A percentile compares a stretch with the other conserved stretches of the same genome.
These are phyloP conservation scores for Augochlorella aurata DNA, from an alignment of 2,888 invertebrate genomes.

Conservation along the genomic window DNA sequence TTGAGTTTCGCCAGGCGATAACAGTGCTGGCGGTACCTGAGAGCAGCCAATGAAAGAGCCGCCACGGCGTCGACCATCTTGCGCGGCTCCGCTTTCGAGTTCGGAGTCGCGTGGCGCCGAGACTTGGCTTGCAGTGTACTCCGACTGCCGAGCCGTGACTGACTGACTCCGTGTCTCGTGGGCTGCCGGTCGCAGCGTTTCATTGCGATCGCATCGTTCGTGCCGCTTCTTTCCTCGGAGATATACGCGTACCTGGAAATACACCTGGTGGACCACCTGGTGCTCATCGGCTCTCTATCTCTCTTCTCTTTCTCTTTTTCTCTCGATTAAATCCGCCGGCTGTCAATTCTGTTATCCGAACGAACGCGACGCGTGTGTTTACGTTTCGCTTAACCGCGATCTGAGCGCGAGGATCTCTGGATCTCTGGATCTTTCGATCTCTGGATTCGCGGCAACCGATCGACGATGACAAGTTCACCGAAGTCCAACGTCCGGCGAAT, in stretches of 20 bases:
- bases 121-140: constrained; percentile 71
- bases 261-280: too few relatives aligned
- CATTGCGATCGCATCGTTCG: constrained; percentile 14
- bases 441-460: not conserved
- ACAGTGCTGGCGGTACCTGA: constrained; percentile 41
- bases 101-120: constrained; percentile 75
- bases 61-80: constrained; percentile 73
- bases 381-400: not conserved
- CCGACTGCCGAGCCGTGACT: constrained; percentile 77
- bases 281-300: too few relatives aligned
- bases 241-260: too few relatives aligned
- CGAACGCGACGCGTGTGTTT: constrained; percentile 29
- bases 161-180: constrained; percentile 52
- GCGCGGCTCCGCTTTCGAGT: constrained; percentile 76
- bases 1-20: constrained; percentile 39
- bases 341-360: constrained; percentile 20
- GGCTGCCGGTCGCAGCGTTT: not conserved
- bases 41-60: constrained; percentile 45
- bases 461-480: not conserved
- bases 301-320: too few relatives aligned
- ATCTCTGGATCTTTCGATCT: not conserved
- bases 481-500: not conserved
- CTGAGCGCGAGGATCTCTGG: not conserved
- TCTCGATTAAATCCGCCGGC: not conserved
- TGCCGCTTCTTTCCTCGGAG: not conserved